Base-by-base conservation (phyloP, 1,140 invertebrate species). In the Pseudomyrmex cubaensis region DNA sequence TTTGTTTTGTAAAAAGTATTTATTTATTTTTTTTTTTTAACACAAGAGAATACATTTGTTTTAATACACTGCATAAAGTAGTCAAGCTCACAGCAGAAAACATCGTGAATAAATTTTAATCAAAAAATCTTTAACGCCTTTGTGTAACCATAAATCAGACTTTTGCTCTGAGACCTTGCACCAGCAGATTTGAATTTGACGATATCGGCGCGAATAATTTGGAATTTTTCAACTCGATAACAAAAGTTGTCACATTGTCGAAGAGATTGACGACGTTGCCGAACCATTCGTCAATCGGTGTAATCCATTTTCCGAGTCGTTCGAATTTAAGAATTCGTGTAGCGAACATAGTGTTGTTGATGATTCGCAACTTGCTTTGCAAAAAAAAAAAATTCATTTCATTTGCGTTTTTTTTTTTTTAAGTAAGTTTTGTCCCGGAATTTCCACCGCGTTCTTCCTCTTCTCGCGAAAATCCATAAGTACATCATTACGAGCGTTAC, bases 251-350 rank as follows among this genome's bases (percentile, higher is more conserved):
- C 22, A 64, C 46, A n/a, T 69, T 25, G 61, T 57, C 56, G 57
- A 35, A 44, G 66, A 78, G 75, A 78, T 69, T 57, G 63, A 78
- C 46, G 61, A 66, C 44, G 13, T 67, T 1, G 25, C 2, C 35
- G 35, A 25, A 35, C 10, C 20, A 69, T 78, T 78, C 64, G 15
- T 78, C 75, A 78, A 77, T 67, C 20, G 44, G 10, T 66, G 56
- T 25, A 5, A 35, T 69, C 15, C 52, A 78, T 78, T 78, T 78
- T 12, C 0, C 4, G 35, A 35, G 35, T n/a, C 52, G 44, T 44
- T 2, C 50, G n/a, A 57, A 12, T 69, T 69, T 78, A 78, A 69
- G 46, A 48, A 69, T 69, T 12, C 3, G n/a, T 5, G 5, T 46
- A 44, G 50, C 48, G 63, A 69, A 9, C 35, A 5, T 7, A 63